Base-by-base conservation (phyloP, 2,113 vertebrate species). In the Sitta europaea region DNA sequence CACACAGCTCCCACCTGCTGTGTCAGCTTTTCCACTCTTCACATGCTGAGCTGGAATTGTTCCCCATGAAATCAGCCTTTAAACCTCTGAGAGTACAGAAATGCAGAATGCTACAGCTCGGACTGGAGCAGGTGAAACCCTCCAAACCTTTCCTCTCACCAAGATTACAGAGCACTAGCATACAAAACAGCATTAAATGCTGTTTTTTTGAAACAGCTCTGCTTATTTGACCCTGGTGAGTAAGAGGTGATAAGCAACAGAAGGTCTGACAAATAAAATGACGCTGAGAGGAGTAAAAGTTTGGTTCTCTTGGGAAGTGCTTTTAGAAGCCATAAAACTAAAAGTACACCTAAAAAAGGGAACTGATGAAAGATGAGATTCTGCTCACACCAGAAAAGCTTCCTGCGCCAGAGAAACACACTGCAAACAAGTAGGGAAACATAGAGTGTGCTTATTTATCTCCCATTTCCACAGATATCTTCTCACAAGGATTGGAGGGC, bases 171-270 rank as follows among this genome's bases (percentile, higher is more conserved):
- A 84, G 33, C 53, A 55, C 66, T 22, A 33, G 12, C 18, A 55
- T 11, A 58, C 17, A 71, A 61, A 71, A 43, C 11, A 53, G 47
- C 7, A 1, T 65, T 51, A 58, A 86, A 61, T 42, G 48, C 38
- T 54, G 7, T 4, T 15, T 3, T 2, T 66, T 83, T 43, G 19
- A 54, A 80, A 62, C 0, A 0, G 23, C 1, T 1, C 53, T 62
- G 14, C 24, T 77, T 35, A 36, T 53, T 91, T 88, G 62, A 48
- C 53, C 38, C 48, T 33, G 31, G 29, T 48, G 62, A 51, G 47
- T 12, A 7, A 50, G 28, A 67, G 55, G 15, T 22, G 7, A 43
- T 71, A 73, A 68, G 29, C 33, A 71, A 45, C 29, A 2, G 53
- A 33, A 55, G 48, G 36, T 31, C 43, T 86, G 62, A 38, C n/a